A percentile compares a stretch with the other conserved stretches of the same genome.
Evolutionary conservation across 2,797 vertebrate species (phyloP).

Genomic region (Onychomys leucogaster): DNA sequence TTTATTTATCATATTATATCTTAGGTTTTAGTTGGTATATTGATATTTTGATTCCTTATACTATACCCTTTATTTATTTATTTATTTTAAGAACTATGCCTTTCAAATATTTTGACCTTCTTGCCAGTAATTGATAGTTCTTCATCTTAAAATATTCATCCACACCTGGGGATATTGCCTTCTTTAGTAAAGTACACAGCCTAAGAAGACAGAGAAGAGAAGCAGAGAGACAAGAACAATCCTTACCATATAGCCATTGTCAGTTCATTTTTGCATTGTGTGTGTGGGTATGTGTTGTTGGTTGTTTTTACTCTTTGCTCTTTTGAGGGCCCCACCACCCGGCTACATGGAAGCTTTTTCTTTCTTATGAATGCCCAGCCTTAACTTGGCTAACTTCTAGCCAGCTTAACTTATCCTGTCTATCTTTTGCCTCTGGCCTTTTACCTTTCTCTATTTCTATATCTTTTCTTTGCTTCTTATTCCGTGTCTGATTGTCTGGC

Average conservation of each 20-base stretch:
- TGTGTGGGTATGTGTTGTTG: not conserved
- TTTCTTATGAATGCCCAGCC: not conserved
- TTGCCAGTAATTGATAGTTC: not conserved
- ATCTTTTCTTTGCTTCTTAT: not conserved
- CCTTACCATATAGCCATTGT: not conserved
- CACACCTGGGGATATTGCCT: not conserved
- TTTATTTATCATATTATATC: slow-evolving; percentile 15
- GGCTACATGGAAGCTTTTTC: not conserved
- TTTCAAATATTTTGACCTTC: not conserved
- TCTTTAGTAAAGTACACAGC: not conserved
- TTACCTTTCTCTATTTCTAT: not conserved
- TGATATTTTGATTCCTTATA: slow-evolving; percentile 19
- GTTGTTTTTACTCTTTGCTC: not conserved
- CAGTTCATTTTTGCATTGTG: not conserved
- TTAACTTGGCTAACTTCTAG: not conserved
- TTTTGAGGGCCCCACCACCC: not conserved
- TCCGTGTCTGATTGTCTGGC: not conserved
- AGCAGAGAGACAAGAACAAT: not conserved
- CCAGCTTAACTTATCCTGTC: not conserved
- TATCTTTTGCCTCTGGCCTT: not conserved
- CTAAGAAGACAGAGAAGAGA: not conserved
- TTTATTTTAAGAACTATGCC: not conserved
- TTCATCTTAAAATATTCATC: not conserved
- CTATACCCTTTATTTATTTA: too few species aligned
- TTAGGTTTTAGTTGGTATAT: not conserved